A percentile compares a stretch with the other conserved stretches of the same genome.
phyloP scores from a whole-genome alignment of 2,113 vertebrate species.

The Hyaena hyaena region DNA sequence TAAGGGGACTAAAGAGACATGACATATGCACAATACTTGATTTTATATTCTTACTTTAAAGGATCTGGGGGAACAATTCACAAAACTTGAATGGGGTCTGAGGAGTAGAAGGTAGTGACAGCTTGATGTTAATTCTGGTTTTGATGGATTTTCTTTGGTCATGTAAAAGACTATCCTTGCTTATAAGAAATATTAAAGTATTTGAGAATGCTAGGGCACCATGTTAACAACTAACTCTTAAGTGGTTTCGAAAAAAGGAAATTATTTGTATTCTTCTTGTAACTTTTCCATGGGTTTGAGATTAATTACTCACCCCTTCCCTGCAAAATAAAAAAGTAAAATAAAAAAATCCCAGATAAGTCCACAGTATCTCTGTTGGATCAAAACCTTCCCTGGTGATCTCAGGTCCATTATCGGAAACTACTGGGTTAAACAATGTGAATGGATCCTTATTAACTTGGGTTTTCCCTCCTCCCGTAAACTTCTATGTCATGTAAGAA shows the following conservation, averaged over 20 bases:
- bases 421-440: background rate
- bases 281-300: conserved; percentile 14
- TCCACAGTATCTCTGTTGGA: background rate
- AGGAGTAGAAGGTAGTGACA: background rate
- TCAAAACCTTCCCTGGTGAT: background rate
- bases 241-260: background rate
- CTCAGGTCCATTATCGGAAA: background rate
- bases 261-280: background rate
- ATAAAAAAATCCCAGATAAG: background rate
- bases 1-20: background rate
- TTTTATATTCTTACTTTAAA: conserved; percentile 2
- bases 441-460: background rate
- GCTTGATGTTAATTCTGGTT: background rate
- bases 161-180: background rate
- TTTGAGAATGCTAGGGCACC: background rate
- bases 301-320: background rate
- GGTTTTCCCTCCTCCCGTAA: background rate
- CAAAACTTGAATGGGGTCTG: background rate
- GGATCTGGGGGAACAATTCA: background rate
- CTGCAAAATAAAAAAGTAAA: background rate
- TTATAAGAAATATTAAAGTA: background rate
- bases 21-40: background rate
- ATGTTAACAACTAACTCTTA: background rate
- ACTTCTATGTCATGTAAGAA: background rate
- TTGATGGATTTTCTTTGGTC: background rate